Conservation (phyloP, 1,140 invertebrate species). For the Drosophila dunni region DNA sequence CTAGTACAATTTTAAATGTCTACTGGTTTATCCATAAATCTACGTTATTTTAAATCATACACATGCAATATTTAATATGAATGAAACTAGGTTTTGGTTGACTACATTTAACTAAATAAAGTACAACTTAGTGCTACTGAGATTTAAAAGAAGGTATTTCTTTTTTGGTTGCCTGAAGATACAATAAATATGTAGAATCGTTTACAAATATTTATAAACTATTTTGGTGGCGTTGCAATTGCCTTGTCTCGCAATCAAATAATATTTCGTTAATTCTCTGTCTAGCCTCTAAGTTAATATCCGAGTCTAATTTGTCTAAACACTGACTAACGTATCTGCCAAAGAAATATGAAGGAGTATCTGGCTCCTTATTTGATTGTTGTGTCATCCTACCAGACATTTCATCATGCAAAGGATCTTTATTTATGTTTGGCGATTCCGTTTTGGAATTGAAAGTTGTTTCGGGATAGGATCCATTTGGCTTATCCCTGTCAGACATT, state of each 20-base stretch:
- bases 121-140: no score
- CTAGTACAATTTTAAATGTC: no score
- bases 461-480: background rate
- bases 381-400: background rate
- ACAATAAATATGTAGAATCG: background rate
- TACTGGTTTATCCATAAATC: no score
- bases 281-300: conserved; percentile 28
- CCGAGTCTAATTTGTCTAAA: conserved; percentile 20
- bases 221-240: conserved; percentile 29
- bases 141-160: no score
- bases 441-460: background rate
- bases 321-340: conserved; percentile 23
- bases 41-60: no score
- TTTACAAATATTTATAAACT: background rate
- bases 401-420: background rate
- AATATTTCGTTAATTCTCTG: conserved; percentile 26
- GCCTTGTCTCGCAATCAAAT: conserved; percentile 17
- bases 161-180: no score
- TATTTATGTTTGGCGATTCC: background rate
- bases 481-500: background rate
- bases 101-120: no score
- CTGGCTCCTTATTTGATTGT: background rate
- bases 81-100: no score
- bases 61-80: no score
- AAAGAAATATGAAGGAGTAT: conserved; percentile 14